These are phyloP conservation scores for Pachyuromys duprasi DNA, from an alignment of 2,797 vertebrate species.

Conservation along the genomic window DNA sequence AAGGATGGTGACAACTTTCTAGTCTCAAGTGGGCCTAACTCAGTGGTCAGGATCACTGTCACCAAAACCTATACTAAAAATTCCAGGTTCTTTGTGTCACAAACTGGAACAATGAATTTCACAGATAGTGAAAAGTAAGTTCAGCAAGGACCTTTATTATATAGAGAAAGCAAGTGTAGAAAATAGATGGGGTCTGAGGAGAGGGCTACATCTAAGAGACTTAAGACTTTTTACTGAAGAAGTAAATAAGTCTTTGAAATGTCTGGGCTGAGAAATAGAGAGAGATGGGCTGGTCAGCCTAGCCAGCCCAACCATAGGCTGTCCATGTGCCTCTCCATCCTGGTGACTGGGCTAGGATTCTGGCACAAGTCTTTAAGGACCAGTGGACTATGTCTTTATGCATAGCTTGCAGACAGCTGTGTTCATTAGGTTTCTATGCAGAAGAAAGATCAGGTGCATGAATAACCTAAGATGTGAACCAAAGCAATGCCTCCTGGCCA, in stretches of 20 bases:
- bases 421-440: background rate
- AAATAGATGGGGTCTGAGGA: background rate
- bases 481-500: background rate
- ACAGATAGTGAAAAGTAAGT: background rate
- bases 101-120: background rate
- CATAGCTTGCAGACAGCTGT: background rate
- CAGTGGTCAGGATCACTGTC: background rate
- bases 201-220: too few relatives aligned
- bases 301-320: background rate
- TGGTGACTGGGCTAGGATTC: background rate
- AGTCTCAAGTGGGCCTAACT: background rate
- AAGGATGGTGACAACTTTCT: background rate
- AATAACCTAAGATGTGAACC: background rate
- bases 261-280: background rate
- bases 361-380: background rate
- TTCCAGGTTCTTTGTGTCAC: background rate
- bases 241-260: background rate
- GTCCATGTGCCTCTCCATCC: background rate
- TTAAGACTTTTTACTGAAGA: background rate
- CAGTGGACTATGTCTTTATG: background rate
- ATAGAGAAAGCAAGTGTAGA: background rate
- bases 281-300: background rate
- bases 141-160: background rate
- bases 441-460: background rate
- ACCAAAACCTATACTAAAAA: background rate